Evolutionary conservation across 1,140 invertebrate species (phyloP), one percentile per base, ranked within the genome.

Genomic region (Semibalanus balanoides): DNA sequence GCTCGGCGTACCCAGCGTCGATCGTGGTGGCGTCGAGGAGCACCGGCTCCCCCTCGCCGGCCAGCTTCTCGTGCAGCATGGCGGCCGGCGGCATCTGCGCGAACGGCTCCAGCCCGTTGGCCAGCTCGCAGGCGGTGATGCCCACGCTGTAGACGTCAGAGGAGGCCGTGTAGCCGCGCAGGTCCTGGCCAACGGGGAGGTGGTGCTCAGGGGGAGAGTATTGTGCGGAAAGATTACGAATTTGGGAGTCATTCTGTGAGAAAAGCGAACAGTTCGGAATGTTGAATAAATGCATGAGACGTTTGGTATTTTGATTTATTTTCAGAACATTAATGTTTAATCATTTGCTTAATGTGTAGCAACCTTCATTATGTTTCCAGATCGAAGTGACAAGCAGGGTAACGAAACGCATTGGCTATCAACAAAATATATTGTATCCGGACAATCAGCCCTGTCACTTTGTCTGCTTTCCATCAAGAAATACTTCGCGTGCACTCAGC

Each of bases 71-170:
- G 3, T 92, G 90, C 74, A 95, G 86, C 93, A 96, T 95, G 79
- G 95, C 87, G 0, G 93, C 95, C 40, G 90, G 89, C 30, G 90
- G 87, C 80, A 93, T 89, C 80, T 92, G 91, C 30, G 88, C 87
- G 85, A 93, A 97, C 0, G 94, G 94, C 80, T 93, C 90, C 73
- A 90, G 87, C 0, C 94, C 94, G 86, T 96, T 97, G 31, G 90
- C 93, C 78, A 97, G 83, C 85, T 96, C 94, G 85, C 93, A 96
- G 69, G 91, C 88, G 27, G 92, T 88, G 77, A 96, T 91, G 51
- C 95, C 95, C 74, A 96, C 79, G 79, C 93, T 96, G 81, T 97
- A 96, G 35, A 95, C 90, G 84, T 97, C 95, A 5, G 93, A 93
- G 80, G 92, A 92, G 81, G 91, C 90, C 82, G 93, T 91, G 81